Percentiles rank a stretch among this genome's conserved stretches.
These are phyloP conservation scores for Meliscaeva auricollis DNA, from an alignment of 2,888 invertebrate genomes.

Conservation along the genomic window DNA sequence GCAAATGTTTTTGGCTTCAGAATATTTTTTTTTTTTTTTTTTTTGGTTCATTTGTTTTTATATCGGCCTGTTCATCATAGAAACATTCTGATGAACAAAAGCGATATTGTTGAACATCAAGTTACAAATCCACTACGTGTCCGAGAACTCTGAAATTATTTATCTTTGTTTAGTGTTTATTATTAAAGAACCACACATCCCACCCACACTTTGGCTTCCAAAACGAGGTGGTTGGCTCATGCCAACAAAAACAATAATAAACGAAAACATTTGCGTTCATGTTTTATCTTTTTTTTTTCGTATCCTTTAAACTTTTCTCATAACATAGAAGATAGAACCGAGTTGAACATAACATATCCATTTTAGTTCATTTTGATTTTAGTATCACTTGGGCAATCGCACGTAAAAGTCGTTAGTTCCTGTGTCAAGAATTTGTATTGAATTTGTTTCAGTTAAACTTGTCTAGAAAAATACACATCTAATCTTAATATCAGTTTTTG, in stretches of 20 bases:
- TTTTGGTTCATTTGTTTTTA: background rate
- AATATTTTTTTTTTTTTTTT: background rate
- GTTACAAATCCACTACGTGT: background rate
- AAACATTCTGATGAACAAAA: background rate
- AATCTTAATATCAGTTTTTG: too few species aligned
- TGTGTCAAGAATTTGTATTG: background rate
- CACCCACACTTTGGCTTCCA: background rate
- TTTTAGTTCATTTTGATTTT: background rate
- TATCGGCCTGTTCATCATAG: background rate
- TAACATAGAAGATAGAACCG: background rate
- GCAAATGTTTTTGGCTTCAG: background rate
- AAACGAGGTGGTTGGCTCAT: conserved; percentile 7
- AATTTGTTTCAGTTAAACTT: background rate
- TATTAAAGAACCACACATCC: background rate
- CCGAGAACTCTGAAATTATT: background rate
- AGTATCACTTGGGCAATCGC: background rate
- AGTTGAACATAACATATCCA: background rate
- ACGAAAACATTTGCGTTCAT: background rate
- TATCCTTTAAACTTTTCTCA: conserved; percentile 15
- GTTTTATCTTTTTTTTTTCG: background rate
- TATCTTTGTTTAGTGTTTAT: background rate
- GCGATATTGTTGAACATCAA: background rate
- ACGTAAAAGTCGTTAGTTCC: background rate
- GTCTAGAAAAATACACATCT: too few species aligned
- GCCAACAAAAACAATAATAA: background rate